Percentiles rank a stretch among this genome's conserved stretches.
These are phyloP conservation scores for Aptenodytes patagonicus DNA, from an alignment of 2,113 vertebrate genomes.

Conservation along the genomic window DNA sequence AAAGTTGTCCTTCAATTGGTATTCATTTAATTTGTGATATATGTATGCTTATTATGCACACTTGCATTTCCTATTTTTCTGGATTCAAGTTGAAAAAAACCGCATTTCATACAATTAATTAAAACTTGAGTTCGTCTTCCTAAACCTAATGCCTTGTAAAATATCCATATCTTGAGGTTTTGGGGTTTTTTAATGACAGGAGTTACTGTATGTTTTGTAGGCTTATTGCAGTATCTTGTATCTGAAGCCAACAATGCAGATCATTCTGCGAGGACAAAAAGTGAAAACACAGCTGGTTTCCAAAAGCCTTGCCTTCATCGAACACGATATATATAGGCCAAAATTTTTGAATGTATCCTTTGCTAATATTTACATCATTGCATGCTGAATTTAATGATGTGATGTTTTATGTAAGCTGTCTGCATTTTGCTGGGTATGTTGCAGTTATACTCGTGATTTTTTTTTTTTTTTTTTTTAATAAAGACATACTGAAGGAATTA, in stretches of 20 bases:
- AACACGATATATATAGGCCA: slow-evolving; percentile 87
- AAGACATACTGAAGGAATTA: not conserved
- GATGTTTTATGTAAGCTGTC: not conserved
- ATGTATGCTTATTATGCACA: not conserved
- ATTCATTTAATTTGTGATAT: not conserved
- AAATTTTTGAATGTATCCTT: slow-evolving; percentile 88
- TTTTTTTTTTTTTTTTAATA: not conserved
- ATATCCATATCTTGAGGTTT: not conserved
- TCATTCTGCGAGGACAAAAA: slow-evolving; percentile 88
- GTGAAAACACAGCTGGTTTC: slow-evolving; percentile 92
- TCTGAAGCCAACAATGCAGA: slow-evolving; percentile 94
- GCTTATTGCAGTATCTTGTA: slow-evolving; percentile 97
- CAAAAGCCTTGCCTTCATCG: slow-evolving; percentile 88
- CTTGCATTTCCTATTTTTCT: not conserved
- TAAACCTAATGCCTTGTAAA: not conserved
- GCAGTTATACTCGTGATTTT: not conserved
- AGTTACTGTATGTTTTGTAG: slow-evolving; percentile 67
- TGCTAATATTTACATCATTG: not conserved
- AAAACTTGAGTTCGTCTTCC: not conserved
- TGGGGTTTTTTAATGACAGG: not conserved
- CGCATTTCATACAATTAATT: not conserved
- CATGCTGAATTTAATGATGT: not conserved
- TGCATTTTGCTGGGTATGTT: not conserved
- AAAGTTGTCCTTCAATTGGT: not conserved
- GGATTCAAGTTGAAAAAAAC: not conserved